These are phyloP conservation scores for Peromyscus polionotus DNA, from an alignment of 2,113 vertebrate genomes.

Conservation along the genomic window DNA sequence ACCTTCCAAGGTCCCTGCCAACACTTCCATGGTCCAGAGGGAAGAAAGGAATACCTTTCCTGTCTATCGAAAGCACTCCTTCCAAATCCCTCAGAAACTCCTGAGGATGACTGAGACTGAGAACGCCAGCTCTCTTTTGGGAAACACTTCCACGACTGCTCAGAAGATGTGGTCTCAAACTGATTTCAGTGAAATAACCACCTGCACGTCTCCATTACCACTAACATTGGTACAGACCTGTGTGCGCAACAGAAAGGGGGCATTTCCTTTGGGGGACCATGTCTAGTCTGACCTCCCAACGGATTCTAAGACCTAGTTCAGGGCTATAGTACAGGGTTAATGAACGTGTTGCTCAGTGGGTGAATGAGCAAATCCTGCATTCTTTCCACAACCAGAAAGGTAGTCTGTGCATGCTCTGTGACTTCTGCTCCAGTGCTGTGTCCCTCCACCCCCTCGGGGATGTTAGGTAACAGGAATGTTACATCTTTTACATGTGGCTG, in stretches of 20 bases:
- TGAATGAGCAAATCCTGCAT: background rate
- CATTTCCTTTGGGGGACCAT: background rate
- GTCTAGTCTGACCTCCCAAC: background rate
- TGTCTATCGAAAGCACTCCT: constrained; percentile 9
- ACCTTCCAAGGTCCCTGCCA: background rate
- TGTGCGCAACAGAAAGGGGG: background rate
- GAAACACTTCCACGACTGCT: background rate
- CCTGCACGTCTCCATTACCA: background rate
- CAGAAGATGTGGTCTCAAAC: background rate
- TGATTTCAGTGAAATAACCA: background rate
- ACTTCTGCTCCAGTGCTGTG: background rate
- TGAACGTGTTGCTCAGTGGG: background rate
- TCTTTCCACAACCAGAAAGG: constrained; percentile 26
- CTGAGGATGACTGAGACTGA: background rate
- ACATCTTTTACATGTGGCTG: constrained; percentile 25
- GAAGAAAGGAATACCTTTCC: constrained; percentile 34
- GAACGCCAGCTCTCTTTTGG: background rate
- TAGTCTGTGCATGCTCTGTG: constrained; percentile 7
- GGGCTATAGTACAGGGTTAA: background rate
- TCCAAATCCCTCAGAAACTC: background rate
- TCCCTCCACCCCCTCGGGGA: background rate
- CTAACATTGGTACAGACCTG: background rate
- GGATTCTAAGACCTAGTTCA: background rate
- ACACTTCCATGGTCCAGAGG: background rate
- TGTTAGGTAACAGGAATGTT: constrained; percentile 24